Conservation (phyloP, 2,797 vertebrate species). For the Okamejei kenojei region DNA sequence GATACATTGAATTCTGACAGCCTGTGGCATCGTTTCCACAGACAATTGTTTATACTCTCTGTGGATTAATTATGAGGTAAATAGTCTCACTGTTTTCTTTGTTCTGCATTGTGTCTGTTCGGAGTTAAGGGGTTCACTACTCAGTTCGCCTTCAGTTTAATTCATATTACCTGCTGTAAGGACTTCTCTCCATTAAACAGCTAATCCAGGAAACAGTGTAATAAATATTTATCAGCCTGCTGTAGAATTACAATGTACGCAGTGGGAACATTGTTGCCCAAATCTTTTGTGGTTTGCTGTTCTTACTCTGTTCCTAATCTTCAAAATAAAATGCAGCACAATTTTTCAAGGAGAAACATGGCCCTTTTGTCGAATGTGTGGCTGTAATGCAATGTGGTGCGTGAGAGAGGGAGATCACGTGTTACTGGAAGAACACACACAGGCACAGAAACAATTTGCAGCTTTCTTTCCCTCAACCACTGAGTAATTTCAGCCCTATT, state of each 20-base stretch:
- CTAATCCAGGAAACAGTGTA: background rate
- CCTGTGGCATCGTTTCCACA: background rate
- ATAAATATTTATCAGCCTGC: slow-evolving; percentile 19
- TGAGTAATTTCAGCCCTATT: background rate
- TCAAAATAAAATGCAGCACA: background rate
- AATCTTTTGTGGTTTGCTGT: background rate
- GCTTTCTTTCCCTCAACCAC: background rate
- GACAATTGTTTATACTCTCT: background rate
- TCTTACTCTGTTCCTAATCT: background rate
- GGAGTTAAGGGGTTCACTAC: background rate
- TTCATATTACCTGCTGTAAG: background rate
- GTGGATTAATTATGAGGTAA: background rate
- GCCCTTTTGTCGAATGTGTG: background rate
- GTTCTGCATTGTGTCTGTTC: background rate
- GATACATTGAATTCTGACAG: background rate
- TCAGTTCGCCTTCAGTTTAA: background rate
- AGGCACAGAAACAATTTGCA: too few relatives aligned
- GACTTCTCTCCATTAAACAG: background rate
- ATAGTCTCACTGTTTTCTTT: background rate
- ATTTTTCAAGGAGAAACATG: background rate
- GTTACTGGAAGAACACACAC: background rate
- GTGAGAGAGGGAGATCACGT: background rate
- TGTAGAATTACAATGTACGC: background rate
- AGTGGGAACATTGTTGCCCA: background rate
- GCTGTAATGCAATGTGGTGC: too few relatives aligned